phyloP scores from a whole-genome alignment of 2,888 invertebrate species.

The Orthosia cruda region DNA sequence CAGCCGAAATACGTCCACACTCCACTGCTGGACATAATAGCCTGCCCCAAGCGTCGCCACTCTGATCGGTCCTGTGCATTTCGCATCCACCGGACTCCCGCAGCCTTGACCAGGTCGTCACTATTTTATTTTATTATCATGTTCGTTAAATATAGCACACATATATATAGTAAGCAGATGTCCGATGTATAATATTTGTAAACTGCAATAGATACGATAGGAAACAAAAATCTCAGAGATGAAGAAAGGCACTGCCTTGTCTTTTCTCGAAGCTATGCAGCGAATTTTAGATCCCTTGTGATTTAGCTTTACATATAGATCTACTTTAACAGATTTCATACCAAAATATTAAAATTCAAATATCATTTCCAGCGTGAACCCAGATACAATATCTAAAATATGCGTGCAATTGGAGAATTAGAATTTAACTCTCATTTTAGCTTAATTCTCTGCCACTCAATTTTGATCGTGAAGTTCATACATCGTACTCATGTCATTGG shows the following conservation, averaged over 20 bases:
- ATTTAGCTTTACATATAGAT: neutral
- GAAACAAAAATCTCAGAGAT: neutral
- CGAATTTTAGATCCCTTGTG: neutral
- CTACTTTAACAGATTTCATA: neutral
- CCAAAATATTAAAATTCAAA: neutral
- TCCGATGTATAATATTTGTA: too few relatives aligned
- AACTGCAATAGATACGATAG: neutral
- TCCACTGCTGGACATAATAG: too few relatives aligned
- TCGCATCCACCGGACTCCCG: too few relatives aligned
- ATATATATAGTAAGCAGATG: too few relatives aligned
- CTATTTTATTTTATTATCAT: too few relatives aligned
- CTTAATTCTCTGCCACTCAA: constrained; percentile 28
- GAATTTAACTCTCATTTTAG: constrained; percentile 19
- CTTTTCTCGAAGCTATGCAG: neutral
- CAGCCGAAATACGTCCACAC: too few relatives aligned
- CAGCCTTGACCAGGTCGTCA: too few relatives aligned
- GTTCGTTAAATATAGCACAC: too few relatives aligned
- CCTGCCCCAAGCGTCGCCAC: too few relatives aligned
- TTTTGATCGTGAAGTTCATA: constrained; percentile 54
- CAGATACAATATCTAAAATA: neutral
- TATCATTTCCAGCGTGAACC: neutral
- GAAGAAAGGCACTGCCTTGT: neutral
- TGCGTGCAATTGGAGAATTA: neutral
- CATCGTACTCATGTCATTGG: constrained; percentile 49
- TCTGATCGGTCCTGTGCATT: too few relatives aligned